Evolutionary conservation across 2,888 invertebrate species (phyloP).

Genomic region (Drosophila quasianomalipes): DNA sequence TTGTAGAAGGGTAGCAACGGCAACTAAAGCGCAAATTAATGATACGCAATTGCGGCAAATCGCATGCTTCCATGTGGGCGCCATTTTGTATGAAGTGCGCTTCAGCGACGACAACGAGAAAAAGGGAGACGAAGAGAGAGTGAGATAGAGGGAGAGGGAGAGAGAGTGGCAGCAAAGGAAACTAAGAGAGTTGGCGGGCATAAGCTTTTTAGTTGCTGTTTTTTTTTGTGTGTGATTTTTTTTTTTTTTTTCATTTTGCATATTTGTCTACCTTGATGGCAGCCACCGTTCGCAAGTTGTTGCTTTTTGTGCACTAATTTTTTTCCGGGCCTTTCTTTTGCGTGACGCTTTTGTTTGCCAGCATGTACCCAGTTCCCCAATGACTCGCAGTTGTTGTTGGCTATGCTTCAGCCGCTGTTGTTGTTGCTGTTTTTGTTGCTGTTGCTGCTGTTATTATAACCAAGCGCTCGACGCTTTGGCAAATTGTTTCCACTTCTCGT

Average conservation of each 20-base stretch:
- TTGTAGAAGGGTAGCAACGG: constrained; percentile 18
- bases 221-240: constrained; percentile 1
- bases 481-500: constrained; percentile 78
- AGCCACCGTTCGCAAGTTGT: constrained; percentile 44
- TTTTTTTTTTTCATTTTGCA: constrained; percentile 44
- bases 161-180: background rate
- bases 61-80: constrained; percentile 79
- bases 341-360: constrained; percentile 66
- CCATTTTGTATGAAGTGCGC: constrained; percentile 77
- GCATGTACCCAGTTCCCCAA: constrained; percentile 52
- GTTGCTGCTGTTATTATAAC: constrained; percentile 73
- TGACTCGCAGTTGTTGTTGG: constrained; percentile 40
- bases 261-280: constrained; percentile 71
- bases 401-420: background rate
- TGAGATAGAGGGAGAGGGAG: background rate
- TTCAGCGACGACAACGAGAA: constrained; percentile 36
- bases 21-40: constrained; percentile 80
- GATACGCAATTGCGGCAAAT: constrained; percentile 82
- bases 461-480: constrained; percentile 75
- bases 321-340: constrained; percentile 49
- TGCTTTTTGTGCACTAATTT: constrained; percentile 60
- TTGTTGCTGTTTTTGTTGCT: constrained; percentile 30
- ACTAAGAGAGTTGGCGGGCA: constrained; percentile 30
- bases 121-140: background rate
- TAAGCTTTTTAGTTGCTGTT: constrained; percentile 38